These are phyloP conservation scores for Octodonta nipae DNA, from an alignment of 2,888 invertebrate species.

Conservation along the genomic window DNA sequence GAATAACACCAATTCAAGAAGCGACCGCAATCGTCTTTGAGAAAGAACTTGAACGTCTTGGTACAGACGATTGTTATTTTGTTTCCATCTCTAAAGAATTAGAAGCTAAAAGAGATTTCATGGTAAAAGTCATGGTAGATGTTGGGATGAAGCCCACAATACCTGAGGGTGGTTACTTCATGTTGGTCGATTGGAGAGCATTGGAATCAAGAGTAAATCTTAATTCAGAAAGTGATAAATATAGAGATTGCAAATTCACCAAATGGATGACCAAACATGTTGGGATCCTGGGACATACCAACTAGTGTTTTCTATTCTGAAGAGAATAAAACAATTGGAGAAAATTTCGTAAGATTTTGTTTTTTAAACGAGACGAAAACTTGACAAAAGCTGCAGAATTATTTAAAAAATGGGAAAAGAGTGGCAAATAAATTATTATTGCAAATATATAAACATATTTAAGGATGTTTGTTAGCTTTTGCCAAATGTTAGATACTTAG, in stretches of 20 bases:
- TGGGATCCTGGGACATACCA: conserved; percentile 85
- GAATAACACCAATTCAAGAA: conserved; percentile 83
- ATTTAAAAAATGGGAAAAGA: conserved; percentile 44
- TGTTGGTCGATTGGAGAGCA: conserved; percentile 82
- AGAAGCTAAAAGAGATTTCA: conserved; percentile 62
- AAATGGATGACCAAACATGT: conserved; percentile 91
- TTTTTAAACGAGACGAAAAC: conserved; percentile 82
- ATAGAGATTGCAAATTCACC: conserved; percentile 82
- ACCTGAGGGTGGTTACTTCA: conserved; percentile 95
- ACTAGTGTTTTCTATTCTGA: conserved; percentile 84
- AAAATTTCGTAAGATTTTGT: conserved; percentile 81
- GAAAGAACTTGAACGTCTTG: conserved; percentile 56
- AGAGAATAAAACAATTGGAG: conserved; percentile 64
- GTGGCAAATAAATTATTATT: conserved; percentile 9
- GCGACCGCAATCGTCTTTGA: conserved; percentile 85
- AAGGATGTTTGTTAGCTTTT: too few relatives aligned
- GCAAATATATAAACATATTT: too few relatives aligned
- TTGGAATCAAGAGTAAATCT: conserved; percentile 59
- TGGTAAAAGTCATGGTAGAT: conserved; percentile 58
- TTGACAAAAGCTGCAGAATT: conserved; percentile 51
- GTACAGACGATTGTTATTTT: conserved; percentile 72
- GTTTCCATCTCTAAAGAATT: conserved; percentile 60
- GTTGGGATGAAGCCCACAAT: conserved; percentile 81
- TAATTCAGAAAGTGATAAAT: conserved; percentile 52
- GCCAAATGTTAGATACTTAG: too few relatives aligned